Conservation (phyloP, 2,888 invertebrate species). For the Panopea generosa region DNA sequence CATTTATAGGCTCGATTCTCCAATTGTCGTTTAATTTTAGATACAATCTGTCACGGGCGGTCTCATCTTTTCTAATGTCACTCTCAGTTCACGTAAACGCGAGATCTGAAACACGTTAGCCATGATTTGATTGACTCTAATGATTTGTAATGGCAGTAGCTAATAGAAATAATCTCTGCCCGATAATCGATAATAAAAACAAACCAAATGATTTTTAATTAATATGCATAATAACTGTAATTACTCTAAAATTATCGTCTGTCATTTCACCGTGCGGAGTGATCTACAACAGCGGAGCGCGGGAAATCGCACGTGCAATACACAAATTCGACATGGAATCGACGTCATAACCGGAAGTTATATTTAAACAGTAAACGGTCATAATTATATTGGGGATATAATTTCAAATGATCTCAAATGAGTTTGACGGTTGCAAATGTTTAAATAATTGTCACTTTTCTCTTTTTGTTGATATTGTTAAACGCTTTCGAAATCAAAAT, state of each 20-base stretch:
- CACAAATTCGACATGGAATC: slow-evolving; percentile 45
- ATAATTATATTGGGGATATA: slow-evolving; percentile 38
- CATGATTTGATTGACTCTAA: slow-evolving; percentile 38
- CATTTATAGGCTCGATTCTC: slow-evolving; percentile 9
- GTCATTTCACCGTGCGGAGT: slow-evolving; percentile 41
- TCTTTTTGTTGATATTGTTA: slow-evolving; percentile 25
- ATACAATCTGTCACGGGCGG: slow-evolving; percentile 24
- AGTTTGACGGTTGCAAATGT: slow-evolving; percentile 27
- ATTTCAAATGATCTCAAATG: slow-evolving; percentile 35
- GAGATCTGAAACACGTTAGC: slow-evolving; percentile 27
- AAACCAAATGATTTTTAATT: slow-evolving; percentile 54
- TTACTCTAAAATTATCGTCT: slow-evolving; percentile 55
- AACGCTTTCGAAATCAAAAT: slow-evolving; percentile 37
- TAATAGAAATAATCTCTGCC: slow-evolving; percentile 17
- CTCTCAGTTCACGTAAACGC: slow-evolving; percentile 18
- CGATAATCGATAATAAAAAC: slow-evolving; percentile 34
- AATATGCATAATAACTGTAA: slow-evolving; percentile 57
- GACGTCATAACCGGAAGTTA: slow-evolving; percentile 50
- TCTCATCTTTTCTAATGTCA: slow-evolving; percentile 10
- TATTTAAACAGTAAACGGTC: slow-evolving; percentile 13
- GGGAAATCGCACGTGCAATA: slow-evolving; percentile 49
- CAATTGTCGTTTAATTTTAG: slow-evolving; percentile 33
- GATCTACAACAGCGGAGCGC: slow-evolving; percentile 36
- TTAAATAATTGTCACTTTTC: slow-evolving; percentile 26
- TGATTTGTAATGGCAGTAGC: slow-evolving; percentile 19